Evolutionary conservation across 64 coral and sea anemone species (phyloP).

Genomic region (Porites lutea): DNA sequence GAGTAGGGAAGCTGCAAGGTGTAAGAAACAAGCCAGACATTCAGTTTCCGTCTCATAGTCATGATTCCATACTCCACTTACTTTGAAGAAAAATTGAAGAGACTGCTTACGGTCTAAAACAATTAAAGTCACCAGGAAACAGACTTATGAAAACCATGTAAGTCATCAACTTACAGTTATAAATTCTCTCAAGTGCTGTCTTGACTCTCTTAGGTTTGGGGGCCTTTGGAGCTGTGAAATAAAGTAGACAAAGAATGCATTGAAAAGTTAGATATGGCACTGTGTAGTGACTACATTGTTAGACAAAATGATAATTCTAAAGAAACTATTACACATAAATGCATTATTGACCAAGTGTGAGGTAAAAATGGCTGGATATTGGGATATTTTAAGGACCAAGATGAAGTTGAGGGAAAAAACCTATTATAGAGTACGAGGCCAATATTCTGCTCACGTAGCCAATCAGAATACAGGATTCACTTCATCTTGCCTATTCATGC

Average conservation of each 20-base stretch:
- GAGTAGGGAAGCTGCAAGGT: no score
- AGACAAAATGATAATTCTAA: no score
- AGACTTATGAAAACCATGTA: neutral
- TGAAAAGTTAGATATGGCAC: neutral
- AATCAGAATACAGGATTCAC: neutral
- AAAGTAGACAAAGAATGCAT: neutral
- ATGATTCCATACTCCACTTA: no score
- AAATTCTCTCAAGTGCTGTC: slow-evolving; percentile 58
- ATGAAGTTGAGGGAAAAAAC: no score
- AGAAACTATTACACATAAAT: no score
- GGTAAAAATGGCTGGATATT: no score
- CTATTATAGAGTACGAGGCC: neutral
- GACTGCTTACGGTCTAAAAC: neutral
- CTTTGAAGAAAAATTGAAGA: no score
- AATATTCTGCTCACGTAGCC: neutral
- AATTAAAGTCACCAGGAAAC: neutral
- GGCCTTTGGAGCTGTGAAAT: neutral
- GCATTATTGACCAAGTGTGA: no score
- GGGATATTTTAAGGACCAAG: no score
- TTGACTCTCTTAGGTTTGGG: slow-evolving; percentile 51
- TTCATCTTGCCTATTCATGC: neutral
- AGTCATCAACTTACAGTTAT: slow-evolving; percentile 40
- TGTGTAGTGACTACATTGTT: neutral
- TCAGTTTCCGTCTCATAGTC: no score
- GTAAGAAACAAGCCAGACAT: no score